Conservation (phyloP, 2,888 invertebrate species). For the Parnassius smintheus region DNA sequence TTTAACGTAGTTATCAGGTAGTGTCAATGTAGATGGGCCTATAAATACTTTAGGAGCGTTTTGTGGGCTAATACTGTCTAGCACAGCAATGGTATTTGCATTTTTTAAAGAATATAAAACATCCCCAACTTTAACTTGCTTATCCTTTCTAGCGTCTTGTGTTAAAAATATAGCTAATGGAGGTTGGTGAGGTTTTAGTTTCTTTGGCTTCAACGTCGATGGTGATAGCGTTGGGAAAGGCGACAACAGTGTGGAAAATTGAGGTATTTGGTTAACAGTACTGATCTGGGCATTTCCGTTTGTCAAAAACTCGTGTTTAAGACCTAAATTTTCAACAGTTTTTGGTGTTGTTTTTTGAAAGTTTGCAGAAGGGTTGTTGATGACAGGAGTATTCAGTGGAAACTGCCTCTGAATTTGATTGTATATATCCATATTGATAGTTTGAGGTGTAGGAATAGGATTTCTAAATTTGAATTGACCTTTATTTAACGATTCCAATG, state of each 20-base stretch:
- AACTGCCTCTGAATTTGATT: slow-evolving; percentile 51
- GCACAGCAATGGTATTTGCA: slow-evolving; percentile 87
- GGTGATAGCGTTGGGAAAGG: slow-evolving; percentile 67
- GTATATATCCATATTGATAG: slow-evolving; percentile 57
- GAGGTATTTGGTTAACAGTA: slow-evolving; percentile 57
- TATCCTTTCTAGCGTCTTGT: slow-evolving; percentile 68
- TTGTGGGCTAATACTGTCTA: slow-evolving; percentile 86
- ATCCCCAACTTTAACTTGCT: slow-evolving; percentile 83
- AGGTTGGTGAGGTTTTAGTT: slow-evolving; percentile 90
- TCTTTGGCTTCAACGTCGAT: slow-evolving; percentile 65
- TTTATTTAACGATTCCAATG: slow-evolving; percentile 86
- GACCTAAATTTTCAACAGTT: slow-evolving; percentile 47
- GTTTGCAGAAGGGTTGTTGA: slow-evolving; percentile 44
- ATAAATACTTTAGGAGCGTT: slow-evolving; percentile 89
- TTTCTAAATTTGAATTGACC: slow-evolving; percentile 69
- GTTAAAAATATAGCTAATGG: slow-evolving; percentile 90
- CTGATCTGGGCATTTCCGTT: slow-evolving; percentile 57
- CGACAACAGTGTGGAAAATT: slow-evolving; percentile 60
- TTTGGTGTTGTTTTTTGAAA: slow-evolving; percentile 50
- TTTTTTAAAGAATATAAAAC: slow-evolving; percentile 85
- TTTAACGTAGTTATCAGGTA: slow-evolving; percentile 87
- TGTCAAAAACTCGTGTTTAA: slow-evolving; percentile 53
- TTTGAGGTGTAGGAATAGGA: slow-evolving; percentile 49
- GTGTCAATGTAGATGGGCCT: slow-evolving; percentile 87
- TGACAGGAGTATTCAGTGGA: slow-evolving; percentile 32